Conservation (phyloP, 2,797 vertebrate genomes). For the Crocodylus rhombifer region DNA sequence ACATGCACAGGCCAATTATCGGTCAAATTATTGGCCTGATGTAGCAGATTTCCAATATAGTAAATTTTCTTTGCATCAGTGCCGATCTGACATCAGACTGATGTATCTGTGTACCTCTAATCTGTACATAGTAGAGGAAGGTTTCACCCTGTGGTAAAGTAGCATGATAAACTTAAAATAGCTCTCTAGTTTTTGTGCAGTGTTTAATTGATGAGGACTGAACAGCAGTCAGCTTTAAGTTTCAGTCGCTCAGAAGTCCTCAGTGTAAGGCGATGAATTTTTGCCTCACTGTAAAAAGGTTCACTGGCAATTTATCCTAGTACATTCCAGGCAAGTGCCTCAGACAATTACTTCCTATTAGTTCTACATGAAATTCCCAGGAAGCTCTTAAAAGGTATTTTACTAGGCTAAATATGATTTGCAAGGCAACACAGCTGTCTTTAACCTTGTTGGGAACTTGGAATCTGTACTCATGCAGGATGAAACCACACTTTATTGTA, state of each 20-base stretch:
- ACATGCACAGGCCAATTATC: too few species aligned
- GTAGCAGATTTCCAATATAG: too few species aligned
- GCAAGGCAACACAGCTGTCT: background rate
- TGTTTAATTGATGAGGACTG: too few species aligned
- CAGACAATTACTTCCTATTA: background rate
- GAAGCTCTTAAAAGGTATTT: background rate
- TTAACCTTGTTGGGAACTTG: fast-evolving
- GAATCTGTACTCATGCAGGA: background rate
- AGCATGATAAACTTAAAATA: too few species aligned
- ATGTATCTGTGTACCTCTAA: too few species aligned
- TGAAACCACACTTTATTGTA: background rate
- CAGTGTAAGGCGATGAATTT: background rate
- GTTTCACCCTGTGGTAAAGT: too few species aligned
- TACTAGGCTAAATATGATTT: background rate
- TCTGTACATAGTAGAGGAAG: too few species aligned
- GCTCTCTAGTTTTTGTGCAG: too few species aligned
- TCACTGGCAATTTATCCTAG: fast-evolving
- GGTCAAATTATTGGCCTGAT: too few species aligned
- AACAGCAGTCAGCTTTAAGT: background rate
- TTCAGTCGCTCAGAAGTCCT: too few species aligned
- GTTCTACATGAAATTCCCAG: background rate
- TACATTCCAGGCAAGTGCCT: background rate
- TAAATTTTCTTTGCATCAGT: too few species aligned
- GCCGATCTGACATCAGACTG: too few species aligned
- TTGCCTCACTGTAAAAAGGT: background rate